Conservation (phyloP, 2,113 vertebrate species). For the Prochilodus magdalenae region DNA sequence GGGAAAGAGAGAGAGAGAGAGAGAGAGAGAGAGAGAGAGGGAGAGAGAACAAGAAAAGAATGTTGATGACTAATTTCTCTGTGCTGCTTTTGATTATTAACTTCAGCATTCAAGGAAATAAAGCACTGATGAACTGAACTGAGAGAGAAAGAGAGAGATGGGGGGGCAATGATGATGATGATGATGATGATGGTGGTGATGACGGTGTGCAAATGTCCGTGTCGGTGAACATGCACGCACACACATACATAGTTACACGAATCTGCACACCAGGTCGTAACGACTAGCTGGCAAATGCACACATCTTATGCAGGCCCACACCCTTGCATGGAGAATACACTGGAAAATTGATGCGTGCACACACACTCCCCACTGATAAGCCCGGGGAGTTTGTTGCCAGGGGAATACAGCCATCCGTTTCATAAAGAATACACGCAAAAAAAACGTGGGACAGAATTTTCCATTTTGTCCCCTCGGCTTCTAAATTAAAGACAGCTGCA, state of each 20-base stretch:
- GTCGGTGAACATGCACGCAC: slow-evolving; percentile 32
- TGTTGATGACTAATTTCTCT: not conserved
- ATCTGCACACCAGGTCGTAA: slow-evolving; percentile 66
- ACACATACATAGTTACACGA: slow-evolving; percentile 25
- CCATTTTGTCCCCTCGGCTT: slow-evolving; percentile 50
- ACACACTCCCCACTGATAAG: slow-evolving; percentile 66
- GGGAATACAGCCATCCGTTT: slow-evolving; percentile 67
- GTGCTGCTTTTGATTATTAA: too few relatives aligned
- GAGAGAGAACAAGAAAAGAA: slow-evolving; percentile 9
- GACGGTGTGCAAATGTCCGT: slow-evolving; percentile 38
- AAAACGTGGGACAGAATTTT: slow-evolving; percentile 27
- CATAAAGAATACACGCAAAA: slow-evolving; percentile 57
- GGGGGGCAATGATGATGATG: too few relatives aligned
- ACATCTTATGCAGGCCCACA: slow-evolving; percentile 77
- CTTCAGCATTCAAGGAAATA: not conserved
- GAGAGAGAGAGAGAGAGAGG: not conserved
- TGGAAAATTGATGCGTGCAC: slow-evolving; percentile 73
- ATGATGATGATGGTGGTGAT: not conserved
- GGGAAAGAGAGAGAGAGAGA: not conserved
- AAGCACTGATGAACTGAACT: too few relatives aligned
- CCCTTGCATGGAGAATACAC: slow-evolving; percentile 63
- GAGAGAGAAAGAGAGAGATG: too few relatives aligned
- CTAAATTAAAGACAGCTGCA: slow-evolving; percentile 52
- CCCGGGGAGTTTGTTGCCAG: slow-evolving; percentile 62
- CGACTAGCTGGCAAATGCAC: slow-evolving; percentile 66